A percentile compares a stretch with the other conserved stretches of the same genome.
Conservation (phyloP, 2,113 vertebrate genomes). For the Carassius carassius region DNA sequence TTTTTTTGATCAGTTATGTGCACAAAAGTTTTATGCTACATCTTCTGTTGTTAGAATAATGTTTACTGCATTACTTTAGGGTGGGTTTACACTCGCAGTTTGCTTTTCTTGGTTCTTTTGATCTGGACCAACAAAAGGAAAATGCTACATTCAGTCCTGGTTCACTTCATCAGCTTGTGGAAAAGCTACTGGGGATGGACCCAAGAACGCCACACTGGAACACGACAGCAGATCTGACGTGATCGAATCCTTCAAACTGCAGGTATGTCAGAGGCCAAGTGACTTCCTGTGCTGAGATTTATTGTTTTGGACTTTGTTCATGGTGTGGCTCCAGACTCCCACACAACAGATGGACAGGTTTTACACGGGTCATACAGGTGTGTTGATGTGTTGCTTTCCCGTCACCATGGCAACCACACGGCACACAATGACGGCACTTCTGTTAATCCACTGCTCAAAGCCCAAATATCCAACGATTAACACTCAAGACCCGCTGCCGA, state of each 20-base stretch:
- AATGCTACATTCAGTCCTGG: too few relatives aligned
- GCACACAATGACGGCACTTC: too few relatives aligned
- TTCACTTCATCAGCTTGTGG: too few relatives aligned
- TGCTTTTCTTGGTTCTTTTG: too few relatives aligned
- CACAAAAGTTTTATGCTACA: too few relatives aligned
- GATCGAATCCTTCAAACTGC: neutral
- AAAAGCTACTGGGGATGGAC: too few relatives aligned
- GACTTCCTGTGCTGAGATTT: neutral
- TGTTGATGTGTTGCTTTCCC: neutral
- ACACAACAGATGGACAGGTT: neutral
- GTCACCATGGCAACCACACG: neutral
- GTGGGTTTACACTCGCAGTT: too few relatives aligned
- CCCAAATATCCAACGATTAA: constrained; percentile 27
- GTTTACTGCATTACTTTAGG: too few relatives aligned
- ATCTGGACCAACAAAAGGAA: too few relatives aligned
- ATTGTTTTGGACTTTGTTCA: constrained; percentile 17
- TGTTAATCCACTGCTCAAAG: neutral
- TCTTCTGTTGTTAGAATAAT: too few relatives aligned
- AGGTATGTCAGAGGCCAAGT: constrained; percentile 41
- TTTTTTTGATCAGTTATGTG: too few relatives aligned
- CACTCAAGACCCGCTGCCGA: neutral
- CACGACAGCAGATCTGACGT: neutral
- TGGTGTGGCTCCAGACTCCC: neutral
- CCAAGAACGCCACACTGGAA: too few relatives aligned
- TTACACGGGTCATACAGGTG: neutral